Evolutionary conservation across 2,888 invertebrate species (phyloP), one percentile per base, ranked within the genome.

Genomic region (Lithophane semibrunnea): DNA sequence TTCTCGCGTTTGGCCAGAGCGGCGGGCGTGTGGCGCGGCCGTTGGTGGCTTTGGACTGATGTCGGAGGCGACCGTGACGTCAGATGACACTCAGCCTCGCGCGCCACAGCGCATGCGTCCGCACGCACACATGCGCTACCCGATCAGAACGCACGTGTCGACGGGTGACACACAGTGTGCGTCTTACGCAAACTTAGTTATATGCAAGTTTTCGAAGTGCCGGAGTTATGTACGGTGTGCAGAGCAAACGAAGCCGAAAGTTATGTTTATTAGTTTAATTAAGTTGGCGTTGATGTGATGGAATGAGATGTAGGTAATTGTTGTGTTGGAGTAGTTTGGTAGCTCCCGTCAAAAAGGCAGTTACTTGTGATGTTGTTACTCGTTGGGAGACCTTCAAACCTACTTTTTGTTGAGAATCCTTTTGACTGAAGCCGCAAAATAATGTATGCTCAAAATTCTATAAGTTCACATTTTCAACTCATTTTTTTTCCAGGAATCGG

Each of bases 1-100:
- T 88, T 87, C 79, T 87, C 89, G 89, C 90, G 89, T 90, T 87
- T 83, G 85, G 90, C 90, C 88, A 87, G 86, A 89, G 92, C 92
- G 92, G 88, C 90, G 90, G 88, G 90, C 92, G 90, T 89, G 92
- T 89, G 91, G 88, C 91, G 89, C 90, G 89, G 90, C 90, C 90
- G 90, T 90, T 85, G 90, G 83, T 89, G 90, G 90, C 89, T 89
- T 79, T 87, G 88, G 90, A 93, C 93, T 92, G 93, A 87, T 70
- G 90, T 88, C 85, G 87, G 84, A 84, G 79, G 75, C 84, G 88
- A 86, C 84, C 83, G 92, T 91, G 93, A 92, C 94, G 94, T 92
- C 93, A 92, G 89, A 77, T 76, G 76, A 64, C 83, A 80, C 81
- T 86, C 84, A 88, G 88, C 86, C 83, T 90, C 88, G 88, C 86